Percentiles rank a stretch among this genome's conserved stretches.
These are phyloP conservation scores for Knipowitschia caucasica DNA, from an alignment of 2,797 vertebrate genomes.

Conservation along the genomic window DNA sequence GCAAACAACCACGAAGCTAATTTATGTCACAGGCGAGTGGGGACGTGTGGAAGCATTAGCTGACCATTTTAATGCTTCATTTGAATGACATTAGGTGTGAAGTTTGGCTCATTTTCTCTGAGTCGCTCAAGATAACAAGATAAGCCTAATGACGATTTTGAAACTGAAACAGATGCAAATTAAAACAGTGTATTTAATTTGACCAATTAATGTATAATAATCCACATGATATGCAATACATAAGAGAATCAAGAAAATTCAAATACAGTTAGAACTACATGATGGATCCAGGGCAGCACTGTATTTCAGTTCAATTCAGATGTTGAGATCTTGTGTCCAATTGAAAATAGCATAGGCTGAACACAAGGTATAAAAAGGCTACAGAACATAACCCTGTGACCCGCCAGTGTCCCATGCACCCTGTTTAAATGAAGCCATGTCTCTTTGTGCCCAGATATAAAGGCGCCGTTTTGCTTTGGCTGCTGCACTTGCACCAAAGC, in stretches of 20 bases:
- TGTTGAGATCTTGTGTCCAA: slow-evolving; percentile 6
- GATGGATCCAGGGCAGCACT: slow-evolving; percentile 14
- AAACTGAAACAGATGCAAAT: no score
- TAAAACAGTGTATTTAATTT: background rate
- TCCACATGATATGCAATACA: no score
- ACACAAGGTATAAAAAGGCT: slow-evolving; percentile 17
- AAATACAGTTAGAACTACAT: no score
- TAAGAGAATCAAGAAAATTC: no score
- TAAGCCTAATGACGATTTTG: no score
- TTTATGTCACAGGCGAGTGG: slow-evolving; percentile 30
- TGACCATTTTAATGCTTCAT: slow-evolving; percentile 20
- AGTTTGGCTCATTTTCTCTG: slow-evolving; percentile 41
- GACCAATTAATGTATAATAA: background rate
- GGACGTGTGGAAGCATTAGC: slow-evolving; percentile 26
- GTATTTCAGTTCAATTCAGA: slow-evolving; percentile 10
- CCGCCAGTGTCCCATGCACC: slow-evolving; percentile 20
- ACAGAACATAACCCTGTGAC: slow-evolving; percentile 52
- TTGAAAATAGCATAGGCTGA: slow-evolving; percentile 8
- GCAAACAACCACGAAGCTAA: slow-evolving; percentile 64
- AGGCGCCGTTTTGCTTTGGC: slow-evolving; percentile 26
- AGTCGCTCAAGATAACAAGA: slow-evolving; percentile 25
- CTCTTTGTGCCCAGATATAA: slow-evolving; percentile 23
- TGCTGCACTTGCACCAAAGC: slow-evolving; percentile 7
- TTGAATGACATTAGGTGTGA: slow-evolving; percentile 51
- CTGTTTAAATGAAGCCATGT: slow-evolving; percentile 31